phyloP scores from a whole-genome alignment of 1,140 invertebrate species.

The Euglossa dilemma region DNA sequence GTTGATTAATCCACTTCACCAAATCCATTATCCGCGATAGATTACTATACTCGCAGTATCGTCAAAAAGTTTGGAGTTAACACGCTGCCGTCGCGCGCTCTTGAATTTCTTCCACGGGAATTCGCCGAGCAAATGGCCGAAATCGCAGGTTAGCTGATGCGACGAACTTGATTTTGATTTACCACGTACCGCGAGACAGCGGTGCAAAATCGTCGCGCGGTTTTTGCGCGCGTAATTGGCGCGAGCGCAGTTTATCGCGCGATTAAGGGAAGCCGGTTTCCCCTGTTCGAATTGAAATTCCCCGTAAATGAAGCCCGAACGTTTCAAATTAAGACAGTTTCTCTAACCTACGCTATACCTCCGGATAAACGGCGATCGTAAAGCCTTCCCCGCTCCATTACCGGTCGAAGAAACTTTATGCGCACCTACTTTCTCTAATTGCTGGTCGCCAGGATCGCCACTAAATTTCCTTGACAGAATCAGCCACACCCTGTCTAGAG shows the following conservation, averaged over 20 bases:
- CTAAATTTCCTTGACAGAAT: conserved; percentile 68
- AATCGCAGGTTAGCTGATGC: neutral
- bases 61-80: too few species aligned
- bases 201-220: neutral
- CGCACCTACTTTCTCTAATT: conserved; percentile 69
- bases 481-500: conserved; percentile 64
- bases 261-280: conserved; percentile 29
- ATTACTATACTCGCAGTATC: too few species aligned
- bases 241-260: conserved; percentile 40
- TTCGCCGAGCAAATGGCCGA: neutral
- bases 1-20: too few species aligned
- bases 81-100: neutral
- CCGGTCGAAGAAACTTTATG: conserved; percentile 65
- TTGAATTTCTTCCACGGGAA: neutral
- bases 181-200: neutral
- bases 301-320: conserved; percentile 40
- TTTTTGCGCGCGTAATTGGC: conserved; percentile 33
- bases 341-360: conserved; percentile 36
- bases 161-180: neutral
- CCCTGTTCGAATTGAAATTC: conserved; percentile 41
- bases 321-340: conserved; percentile 49
- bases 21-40: too few species aligned
- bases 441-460: conserved; percentile 61
- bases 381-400: conserved; percentile 48
- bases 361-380: conserved; percentile 42